Conservation (phyloP, 1,140 invertebrate genomes). For the Leptopilina clavipes region DNA sequence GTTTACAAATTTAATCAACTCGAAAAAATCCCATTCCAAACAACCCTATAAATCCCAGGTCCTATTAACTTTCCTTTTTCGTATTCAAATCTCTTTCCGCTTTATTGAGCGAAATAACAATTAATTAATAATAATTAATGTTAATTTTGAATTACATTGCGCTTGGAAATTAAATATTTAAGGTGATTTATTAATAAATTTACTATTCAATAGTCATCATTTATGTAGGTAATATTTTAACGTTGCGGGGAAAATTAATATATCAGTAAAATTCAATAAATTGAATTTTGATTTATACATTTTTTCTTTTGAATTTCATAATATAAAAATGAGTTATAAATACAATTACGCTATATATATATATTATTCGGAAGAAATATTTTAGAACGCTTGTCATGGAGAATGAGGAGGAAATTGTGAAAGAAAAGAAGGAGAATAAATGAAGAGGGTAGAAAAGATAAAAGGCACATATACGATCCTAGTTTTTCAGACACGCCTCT, state of each 20-base stretch:
- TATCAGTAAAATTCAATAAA: no score
- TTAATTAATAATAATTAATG: background rate
- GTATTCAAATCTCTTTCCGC: background rate
- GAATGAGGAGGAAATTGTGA: slow-evolving; percentile 42
- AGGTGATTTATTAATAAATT: no score
- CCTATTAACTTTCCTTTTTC: background rate
- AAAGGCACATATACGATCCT: slow-evolving; percentile 34
- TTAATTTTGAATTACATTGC: background rate
- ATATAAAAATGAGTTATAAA: no score
- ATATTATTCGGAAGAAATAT: slow-evolving; percentile 9
- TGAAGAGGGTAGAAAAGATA: slow-evolving; percentile 43
- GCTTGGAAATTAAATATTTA: no score
- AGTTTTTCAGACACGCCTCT: slow-evolving; percentile 59
- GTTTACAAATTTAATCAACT: slow-evolving; percentile 63
- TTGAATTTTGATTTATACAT: no score
- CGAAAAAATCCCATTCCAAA: slow-evolving; percentile 41
- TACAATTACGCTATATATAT: background rate
- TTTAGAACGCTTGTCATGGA: slow-evolving; percentile 12
- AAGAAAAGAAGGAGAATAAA: slow-evolving; percentile 46
- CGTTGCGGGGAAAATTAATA: no score
- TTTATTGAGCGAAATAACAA: background rate
- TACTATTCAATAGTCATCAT: no score
- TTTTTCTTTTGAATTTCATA: no score
- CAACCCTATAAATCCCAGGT: background rate
- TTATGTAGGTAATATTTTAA: no score